Percentiles rank a stretch among this genome's conserved stretches.
Conservation (phyloP, 2,888 invertebrate species). For the Mechanitis mazaeus region DNA sequence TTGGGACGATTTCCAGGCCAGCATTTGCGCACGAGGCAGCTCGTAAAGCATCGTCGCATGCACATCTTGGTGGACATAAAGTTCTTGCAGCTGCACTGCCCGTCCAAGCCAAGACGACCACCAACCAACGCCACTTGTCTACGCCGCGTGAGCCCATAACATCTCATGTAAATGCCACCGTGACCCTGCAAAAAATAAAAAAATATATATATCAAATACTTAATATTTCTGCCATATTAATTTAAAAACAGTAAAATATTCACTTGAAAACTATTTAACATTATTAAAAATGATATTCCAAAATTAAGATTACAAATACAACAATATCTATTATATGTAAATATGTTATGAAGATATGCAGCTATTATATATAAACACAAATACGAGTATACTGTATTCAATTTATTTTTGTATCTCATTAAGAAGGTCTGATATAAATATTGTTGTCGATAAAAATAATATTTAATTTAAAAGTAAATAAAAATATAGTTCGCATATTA, state of each 20-base stretch:
- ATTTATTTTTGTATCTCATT: too few relatives aligned
- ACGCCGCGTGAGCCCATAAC: conserved; percentile 72
- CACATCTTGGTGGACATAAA: conserved; percentile 87
- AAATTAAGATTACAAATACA: too few relatives aligned
- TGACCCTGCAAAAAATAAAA: conserved; percentile 53
- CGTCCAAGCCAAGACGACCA: conserved; percentile 73
- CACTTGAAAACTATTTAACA: too few relatives aligned
- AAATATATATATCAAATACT: conserved; percentile 22
- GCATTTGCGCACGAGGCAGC: conserved; percentile 87
- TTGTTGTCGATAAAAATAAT: too few relatives aligned
- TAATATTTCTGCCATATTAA: too few relatives aligned
- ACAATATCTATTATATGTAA: too few relatives aligned
- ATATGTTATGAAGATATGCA: too few relatives aligned
- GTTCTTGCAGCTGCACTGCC: conserved; percentile 75
- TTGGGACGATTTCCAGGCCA: conserved; percentile 89
- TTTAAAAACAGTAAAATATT: too few relatives aligned
- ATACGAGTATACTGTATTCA: too few relatives aligned
- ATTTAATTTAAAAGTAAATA: neutral
- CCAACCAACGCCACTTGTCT: conserved; percentile 73
- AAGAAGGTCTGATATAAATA: too few relatives aligned
- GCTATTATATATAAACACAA: too few relatives aligned
- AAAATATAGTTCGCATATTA: neutral
- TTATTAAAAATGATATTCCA: too few relatives aligned
- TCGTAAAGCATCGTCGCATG: conserved; percentile 86
- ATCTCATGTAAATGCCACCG: conserved; percentile 70